These are phyloP conservation scores for Brienomyrus longianalis DNA, from an alignment of 2,113 vertebrate species.

Conservation along the genomic window DNA sequence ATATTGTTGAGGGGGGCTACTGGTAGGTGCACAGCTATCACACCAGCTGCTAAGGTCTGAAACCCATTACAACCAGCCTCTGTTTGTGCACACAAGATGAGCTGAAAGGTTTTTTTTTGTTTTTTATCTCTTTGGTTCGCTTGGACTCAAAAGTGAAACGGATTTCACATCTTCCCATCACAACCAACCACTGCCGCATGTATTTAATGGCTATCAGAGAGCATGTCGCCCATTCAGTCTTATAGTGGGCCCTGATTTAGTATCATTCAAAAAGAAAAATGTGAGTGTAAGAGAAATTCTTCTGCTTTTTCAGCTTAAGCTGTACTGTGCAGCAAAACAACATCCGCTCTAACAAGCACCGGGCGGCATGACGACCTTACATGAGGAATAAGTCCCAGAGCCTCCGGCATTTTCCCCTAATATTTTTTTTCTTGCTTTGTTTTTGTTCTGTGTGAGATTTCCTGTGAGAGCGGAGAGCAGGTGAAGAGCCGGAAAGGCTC, in stretches of 20 bases:
- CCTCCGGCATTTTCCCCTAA: conserved; percentile 22
- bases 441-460: neutral
- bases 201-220: neutral
- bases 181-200: neutral
- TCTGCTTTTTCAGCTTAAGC: neutral
- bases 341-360: conserved; percentile 24
- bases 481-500: conserved; percentile 18
- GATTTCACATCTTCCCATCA: neutral
- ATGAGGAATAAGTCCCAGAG: conserved; percentile 29
- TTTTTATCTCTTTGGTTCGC: neutral
- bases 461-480: conserved; percentile 18
- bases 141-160: neutral
- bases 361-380: conserved; percentile 32
- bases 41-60: neutral
- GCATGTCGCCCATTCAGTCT: neutral
- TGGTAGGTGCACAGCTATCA: neutral
- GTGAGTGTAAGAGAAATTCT: neutral
- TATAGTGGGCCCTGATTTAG: neutral
- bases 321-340: conserved; percentile 7
- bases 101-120: neutral
- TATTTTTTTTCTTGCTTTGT: neutral
- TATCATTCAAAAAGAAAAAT: neutral
- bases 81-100: neutral
- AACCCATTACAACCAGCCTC: neutral
- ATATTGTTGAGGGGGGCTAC: neutral